Evolutionary conservation across 2,797 vertebrate species (phyloP).

Genomic region (Botia almorhae): DNA sequence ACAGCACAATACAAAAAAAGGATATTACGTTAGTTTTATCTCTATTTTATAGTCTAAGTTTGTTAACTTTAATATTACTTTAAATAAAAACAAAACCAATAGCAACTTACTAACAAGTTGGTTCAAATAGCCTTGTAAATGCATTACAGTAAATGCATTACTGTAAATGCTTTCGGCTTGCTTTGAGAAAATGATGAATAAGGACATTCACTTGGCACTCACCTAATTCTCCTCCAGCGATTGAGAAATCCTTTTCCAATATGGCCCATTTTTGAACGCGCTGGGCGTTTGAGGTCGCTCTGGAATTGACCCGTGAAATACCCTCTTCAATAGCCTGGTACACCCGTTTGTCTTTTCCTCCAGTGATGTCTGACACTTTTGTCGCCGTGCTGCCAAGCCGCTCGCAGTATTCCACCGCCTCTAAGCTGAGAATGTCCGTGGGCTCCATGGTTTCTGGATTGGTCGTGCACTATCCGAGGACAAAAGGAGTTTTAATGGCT

Average conservation of each 20-base stretch:
- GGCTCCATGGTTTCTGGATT: constrained; percentile 84
- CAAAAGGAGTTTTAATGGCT: neutral
- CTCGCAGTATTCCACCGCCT: constrained; percentile 83
- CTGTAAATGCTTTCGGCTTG: neutral
- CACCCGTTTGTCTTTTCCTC: constrained; percentile 72
- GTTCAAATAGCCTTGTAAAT: no score
- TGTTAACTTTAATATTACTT: neutral
- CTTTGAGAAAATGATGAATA: neutral
- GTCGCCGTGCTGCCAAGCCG: constrained; percentile 80
- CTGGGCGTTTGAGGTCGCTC: constrained; percentile 80
- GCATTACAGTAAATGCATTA: neutral
- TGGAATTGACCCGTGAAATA: constrained; percentile 79
- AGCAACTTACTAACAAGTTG: no score
- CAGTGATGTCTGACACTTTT: constrained; percentile 80
- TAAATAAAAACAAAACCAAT: neutral
- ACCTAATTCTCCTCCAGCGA: constrained; percentile 88
- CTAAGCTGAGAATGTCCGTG: constrained; percentile 78
- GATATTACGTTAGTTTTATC: neutral
- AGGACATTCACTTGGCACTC: constrained; percentile 52
- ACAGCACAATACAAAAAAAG: neutral
- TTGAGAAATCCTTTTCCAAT: constrained; percentile 85
- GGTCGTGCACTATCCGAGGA: constrained; percentile 73
- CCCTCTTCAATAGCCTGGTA: constrained; percentile 82
- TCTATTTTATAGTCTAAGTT: neutral
- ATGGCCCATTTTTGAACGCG: constrained; percentile 86